Conservation (phyloP, 2,888 invertebrate genomes). For the Argyra leucocephala region DNA sequence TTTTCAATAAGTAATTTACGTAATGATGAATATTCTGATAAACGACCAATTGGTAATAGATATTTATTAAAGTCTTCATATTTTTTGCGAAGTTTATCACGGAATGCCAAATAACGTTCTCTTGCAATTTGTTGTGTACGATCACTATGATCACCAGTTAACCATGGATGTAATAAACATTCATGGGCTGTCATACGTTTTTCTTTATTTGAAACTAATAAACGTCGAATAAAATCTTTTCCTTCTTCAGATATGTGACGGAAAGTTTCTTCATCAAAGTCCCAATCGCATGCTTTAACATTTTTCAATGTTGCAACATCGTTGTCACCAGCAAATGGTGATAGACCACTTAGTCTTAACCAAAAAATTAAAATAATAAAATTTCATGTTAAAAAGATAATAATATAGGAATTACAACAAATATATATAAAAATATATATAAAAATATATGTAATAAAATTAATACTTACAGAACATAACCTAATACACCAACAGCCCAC, state of each 20-base stretch:
- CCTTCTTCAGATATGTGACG: constrained; percentile 88
- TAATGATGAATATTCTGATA: constrained; percentile 94
- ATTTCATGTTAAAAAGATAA: too few species aligned
- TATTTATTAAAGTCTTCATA: constrained; percentile 76
- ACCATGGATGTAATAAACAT: constrained; percentile 89
- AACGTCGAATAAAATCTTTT: constrained; percentile 92
- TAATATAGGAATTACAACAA: too few species aligned
- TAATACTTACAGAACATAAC: constrained; percentile 85
- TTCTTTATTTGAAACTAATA: constrained; percentile 89
- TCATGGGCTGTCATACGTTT: constrained; percentile 98
- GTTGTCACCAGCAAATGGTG: constrained; percentile 97
- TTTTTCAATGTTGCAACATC: constrained; percentile 97
- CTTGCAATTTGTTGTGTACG: constrained; percentile 72
- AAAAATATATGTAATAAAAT: constrained; percentile 8
- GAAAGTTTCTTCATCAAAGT: constrained; percentile 95
- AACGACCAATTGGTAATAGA: constrained; percentile 85
- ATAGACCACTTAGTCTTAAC: constrained; percentile 81
- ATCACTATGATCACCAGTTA: constrained; percentile 74
- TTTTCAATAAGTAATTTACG: constrained; percentile 91
- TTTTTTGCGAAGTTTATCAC: constrained; percentile 76
- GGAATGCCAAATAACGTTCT: constrained; percentile 73
- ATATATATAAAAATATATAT: not conserved
- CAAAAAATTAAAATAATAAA: constrained; percentile 7
- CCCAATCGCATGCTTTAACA: constrained; percentile 98
- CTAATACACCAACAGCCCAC: constrained; percentile 99